Evolutionary conservation across 2,797 vertebrate genomes (phyloP).

Genomic region (Acanthurus lineatus): DNA sequence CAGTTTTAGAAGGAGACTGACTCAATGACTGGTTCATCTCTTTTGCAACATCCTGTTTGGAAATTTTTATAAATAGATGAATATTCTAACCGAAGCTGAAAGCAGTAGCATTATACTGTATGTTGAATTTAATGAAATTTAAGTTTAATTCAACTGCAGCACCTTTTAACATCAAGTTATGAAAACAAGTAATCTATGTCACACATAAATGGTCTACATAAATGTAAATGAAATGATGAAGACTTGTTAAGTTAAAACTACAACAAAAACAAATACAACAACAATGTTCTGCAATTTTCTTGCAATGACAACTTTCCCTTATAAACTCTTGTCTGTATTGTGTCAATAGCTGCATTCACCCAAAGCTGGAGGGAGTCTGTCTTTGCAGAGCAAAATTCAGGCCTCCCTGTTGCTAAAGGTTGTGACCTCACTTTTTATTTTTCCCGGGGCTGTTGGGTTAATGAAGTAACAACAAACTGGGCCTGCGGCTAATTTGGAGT

Average conservation of each 20-base stretch:
- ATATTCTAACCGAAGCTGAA: neutral
- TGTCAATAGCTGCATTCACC: slow-evolving; percentile 49
- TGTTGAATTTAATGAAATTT: neutral
- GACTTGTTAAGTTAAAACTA: slow-evolving; percentile 1
- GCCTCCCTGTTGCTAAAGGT: slow-evolving; percentile 89
- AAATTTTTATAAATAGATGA: neutral
- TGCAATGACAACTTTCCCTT: slow-evolving; percentile 11
- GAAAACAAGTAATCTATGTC: neutral
- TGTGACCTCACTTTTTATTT: slow-evolving; percentile 93
- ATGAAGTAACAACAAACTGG: slow-evolving; percentile 97
- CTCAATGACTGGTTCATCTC: neutral
- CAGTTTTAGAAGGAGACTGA: neutral
- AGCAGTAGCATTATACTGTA: neutral
- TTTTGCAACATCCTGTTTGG: neutral
- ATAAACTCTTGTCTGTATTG: slow-evolving; percentile 24
- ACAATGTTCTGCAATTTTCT: too few species aligned
- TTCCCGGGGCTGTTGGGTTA: slow-evolving; percentile 93
- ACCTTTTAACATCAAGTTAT: slow-evolving; percentile 4
- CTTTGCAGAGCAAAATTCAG: slow-evolving; percentile 62
- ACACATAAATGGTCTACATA: neutral
- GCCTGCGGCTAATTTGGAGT: slow-evolving; percentile 97
- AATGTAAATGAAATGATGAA: neutral
- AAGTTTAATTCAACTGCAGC: neutral
- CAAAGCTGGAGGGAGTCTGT: slow-evolving; percentile 72
- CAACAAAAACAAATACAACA: neutral